Base-by-base conservation (phyloP, 2,113 vertebrate species). In the Chaetura pelagica region DNA sequence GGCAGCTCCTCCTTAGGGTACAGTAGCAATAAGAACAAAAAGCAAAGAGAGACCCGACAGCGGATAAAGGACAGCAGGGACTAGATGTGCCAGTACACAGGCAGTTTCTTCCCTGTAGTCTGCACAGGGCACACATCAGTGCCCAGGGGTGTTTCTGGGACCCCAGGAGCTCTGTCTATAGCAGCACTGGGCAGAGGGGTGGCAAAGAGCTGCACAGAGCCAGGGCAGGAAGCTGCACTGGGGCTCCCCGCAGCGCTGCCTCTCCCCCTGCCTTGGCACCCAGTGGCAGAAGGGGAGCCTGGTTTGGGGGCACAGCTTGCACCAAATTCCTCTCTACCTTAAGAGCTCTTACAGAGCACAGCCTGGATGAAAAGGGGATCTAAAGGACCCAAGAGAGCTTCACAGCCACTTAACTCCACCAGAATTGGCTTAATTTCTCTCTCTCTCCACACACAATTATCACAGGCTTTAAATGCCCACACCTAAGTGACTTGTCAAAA, bases 151-250 rank as follows among this genome's bases (percentile, higher is more conserved):
- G 49, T 63, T 72, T 66, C 54, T 63, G 51, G 38, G 49, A 67
- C 12, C 12, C 67, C 9, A 35, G 67, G 30, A 78, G 71, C 35
- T 15, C 32, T 46, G 57, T 15, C 32, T 46, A 52, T 20, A 48
- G n/a, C 40, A 30, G 40, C 40, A 48, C 48, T 1, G 6, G 40
- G 38, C 4, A 2, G 35, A 6, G 34, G 14, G 13, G 5, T 0
- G 2, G 29, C 34, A 49, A 38, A 55, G 27, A 38, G 35, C 44
- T 84, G 52, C 63, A 46, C 23, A 46, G 54, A 59, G 44, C 21
- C 5, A 2, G 32, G 62, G n/a, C 46, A 61, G 30, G 35, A 61
- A 59, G 32, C 55, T 38, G 38, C 63, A 26, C 55, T 18, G n/a
- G 48, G 55, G 40, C 32, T 71, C 32, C 58, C 34, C 1, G 1